These are phyloP conservation scores for Augiades crinisus DNA, from an alignment of 2,888 invertebrate species.

Conservation along the genomic window DNA sequence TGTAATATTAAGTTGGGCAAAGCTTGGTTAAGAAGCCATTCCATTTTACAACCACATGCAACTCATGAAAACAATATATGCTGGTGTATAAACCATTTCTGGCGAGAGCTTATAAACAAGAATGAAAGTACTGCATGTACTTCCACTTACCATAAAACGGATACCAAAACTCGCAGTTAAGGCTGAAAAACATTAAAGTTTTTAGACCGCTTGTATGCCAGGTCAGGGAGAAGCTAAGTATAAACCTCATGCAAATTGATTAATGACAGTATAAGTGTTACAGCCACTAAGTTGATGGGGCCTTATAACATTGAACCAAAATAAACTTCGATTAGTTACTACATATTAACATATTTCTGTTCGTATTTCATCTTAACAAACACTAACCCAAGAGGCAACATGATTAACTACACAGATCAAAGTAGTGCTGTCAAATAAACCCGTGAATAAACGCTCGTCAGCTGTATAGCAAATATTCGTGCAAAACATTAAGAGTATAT, in stretches of 20 bases:
- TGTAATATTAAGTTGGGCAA: not conserved
- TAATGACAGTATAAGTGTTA: conserved; percentile 8
- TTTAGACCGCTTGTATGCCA: conserved; percentile 52
- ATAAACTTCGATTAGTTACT: not conserved
- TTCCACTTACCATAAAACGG: conserved; percentile 77
- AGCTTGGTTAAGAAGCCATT: conserved; percentile 29
- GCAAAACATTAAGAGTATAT: too few relatives aligned
- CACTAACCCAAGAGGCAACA: not conserved
- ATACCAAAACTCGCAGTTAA: conserved; percentile 72
- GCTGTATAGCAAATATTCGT: conserved; percentile 37
- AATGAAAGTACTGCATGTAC: conserved; percentile 72
- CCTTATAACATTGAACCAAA: not conserved
- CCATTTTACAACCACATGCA: conserved; percentile 22
- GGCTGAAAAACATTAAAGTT: conserved; percentile 77
- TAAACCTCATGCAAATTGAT: conserved; percentile 37
- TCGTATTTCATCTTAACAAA: not conserved
- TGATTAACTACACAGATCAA: conserved; percentile 4
- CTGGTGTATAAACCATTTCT: conserved; percentile 38
- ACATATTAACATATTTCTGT: not conserved
- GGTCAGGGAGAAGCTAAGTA: conserved; percentile 31
- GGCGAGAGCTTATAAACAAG: conserved; percentile 47
- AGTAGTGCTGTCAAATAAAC: conserved; percentile 10
- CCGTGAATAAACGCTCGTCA: conserved; percentile 27
- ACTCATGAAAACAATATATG: conserved; percentile 26
- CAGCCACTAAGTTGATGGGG: conserved; percentile 2